These are phyloP conservation scores for Leucoraja ocellata DNA, from an alignment of 2,797 vertebrate genomes.

Conservation along the genomic window DNA sequence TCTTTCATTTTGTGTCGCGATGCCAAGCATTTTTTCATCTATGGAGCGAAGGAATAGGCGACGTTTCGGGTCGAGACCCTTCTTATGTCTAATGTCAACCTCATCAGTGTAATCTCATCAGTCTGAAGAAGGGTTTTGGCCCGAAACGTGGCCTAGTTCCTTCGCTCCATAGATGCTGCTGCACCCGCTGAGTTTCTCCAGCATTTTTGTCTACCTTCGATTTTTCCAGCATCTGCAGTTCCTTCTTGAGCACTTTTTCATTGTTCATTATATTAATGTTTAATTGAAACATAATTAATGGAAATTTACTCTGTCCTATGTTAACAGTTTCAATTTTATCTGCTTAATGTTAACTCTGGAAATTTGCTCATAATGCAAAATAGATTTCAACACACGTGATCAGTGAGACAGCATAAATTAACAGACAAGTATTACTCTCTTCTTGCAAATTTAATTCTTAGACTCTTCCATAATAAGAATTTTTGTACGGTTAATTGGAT, in stretches of 20 bases:
- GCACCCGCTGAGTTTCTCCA: no score
- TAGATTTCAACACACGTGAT: slow-evolving; percentile 4
- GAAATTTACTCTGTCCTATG: background rate
- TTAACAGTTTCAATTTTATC: slow-evolving; percentile 19
- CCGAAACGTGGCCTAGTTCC: no score
- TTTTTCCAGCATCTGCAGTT: no score
- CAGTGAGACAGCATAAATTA: slow-evolving; percentile 10
- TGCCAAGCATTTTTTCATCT: background rate
- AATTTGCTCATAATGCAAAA: slow-evolving; percentile 16
- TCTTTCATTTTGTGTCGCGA: background rate
- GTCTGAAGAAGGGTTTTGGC: no score
- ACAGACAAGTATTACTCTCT: background rate
- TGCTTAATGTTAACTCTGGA: slow-evolving; percentile 5
- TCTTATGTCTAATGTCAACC: no score
- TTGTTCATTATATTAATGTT: slow-evolving; percentile 30
- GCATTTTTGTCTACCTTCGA: no score
- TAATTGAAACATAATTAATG: slow-evolving; percentile 21
- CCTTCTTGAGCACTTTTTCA: background rate
- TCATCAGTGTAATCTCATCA: no score
- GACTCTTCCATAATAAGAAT: background rate
- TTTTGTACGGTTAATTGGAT: background rate
- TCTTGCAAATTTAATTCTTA: slow-evolving; percentile 5
- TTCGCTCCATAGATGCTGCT: no score
- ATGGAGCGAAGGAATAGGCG: no score
- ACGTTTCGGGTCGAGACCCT: no score